Evolutionary conservation across 2,888 invertebrate species (phyloP).

Genomic region (Synergus laeviventris): DNA sequence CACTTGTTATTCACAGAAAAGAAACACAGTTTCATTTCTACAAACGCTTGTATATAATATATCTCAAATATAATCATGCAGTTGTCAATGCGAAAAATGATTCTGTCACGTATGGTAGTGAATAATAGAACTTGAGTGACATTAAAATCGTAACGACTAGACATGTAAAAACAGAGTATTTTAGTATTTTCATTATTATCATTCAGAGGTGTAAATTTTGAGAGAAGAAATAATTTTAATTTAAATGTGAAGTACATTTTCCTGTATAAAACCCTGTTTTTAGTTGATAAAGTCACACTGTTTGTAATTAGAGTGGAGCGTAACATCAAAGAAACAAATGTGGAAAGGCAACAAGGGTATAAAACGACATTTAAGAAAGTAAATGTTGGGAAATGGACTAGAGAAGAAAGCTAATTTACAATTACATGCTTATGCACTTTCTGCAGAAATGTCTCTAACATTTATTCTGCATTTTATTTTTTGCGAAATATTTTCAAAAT

Average conservation of each 20-base stretch:
- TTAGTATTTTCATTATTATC: background rate
- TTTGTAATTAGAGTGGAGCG: constrained; percentile 20
- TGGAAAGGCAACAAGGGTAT: constrained; percentile 15
- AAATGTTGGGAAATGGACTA: constrained; percentile 35
- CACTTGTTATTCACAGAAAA: background rate
- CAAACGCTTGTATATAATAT: background rate
- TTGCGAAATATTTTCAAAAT: background rate
- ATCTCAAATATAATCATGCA: background rate
- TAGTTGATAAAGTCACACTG: background rate
- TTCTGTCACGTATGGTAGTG: constrained; percentile 14
- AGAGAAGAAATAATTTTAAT: background rate
- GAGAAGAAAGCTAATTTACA: constrained; percentile 40
- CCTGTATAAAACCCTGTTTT: background rate
- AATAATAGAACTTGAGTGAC: background rate
- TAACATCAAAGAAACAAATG: constrained; percentile 36
- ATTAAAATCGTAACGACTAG: constrained; percentile 2
- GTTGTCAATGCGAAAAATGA: constrained; percentile 11
- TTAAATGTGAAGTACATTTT: background rate
- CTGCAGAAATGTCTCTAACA: constrained; percentile 10
- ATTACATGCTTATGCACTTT: constrained; percentile 39
- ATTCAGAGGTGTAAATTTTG: background rate
- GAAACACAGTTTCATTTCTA: background rate
- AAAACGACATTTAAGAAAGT: constrained; percentile 33
- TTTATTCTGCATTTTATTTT: constrained; percentile 5
- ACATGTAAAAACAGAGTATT: background rate